Percentiles rank a stretch among this genome's conserved stretches.
phyloP scores from a whole-genome alignment of 2,113 vertebrate species.

The Cercocebus atys region DNA sequence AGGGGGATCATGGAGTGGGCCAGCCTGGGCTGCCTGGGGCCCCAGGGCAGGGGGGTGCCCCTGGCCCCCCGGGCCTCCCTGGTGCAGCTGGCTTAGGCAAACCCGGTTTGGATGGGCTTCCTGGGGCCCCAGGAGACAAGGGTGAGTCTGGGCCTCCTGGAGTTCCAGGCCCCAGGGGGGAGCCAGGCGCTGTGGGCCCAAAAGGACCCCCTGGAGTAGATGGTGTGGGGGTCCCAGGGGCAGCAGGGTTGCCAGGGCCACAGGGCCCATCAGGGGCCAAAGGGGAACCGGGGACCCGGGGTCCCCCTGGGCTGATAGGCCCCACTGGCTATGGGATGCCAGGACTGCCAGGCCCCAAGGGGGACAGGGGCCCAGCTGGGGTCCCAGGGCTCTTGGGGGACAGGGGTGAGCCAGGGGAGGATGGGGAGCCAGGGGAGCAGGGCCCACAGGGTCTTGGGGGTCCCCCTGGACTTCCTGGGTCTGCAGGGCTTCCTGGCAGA shows the following conservation, averaged over 20 bases:
- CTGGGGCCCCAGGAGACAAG: constrained; percentile 90
- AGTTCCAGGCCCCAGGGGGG: constrained; percentile 86
- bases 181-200: constrained; percentile 87
- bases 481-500: constrained; percentile 96
- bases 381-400: constrained; percentile 90
- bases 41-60: constrained; percentile 90
- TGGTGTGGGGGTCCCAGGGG: constrained; percentile 91
- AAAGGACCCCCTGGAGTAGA: constrained; percentile 90
- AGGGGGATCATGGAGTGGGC: constrained; percentile 95
- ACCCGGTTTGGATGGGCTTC: constrained; percentile 91
- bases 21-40: constrained; percentile 91
- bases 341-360: constrained; percentile 92
- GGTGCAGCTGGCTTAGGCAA: constrained; percentile 90
- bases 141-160: constrained; percentile 92
- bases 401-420: constrained; percentile 91
- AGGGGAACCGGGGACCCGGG: constrained; percentile 91
- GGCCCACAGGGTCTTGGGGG: constrained; percentile 92
- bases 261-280: constrained; percentile 91
- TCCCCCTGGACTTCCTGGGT: constrained; percentile 90
- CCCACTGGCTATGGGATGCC: constrained; percentile 94
- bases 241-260: constrained; percentile 89
- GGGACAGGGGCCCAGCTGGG: constrained; percentile 93
- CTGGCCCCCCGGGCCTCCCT: constrained; percentile 86
- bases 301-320: constrained; percentile 92
- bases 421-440: constrained; percentile 88